phyloP scores from a whole-genome alignment of 2,888 invertebrate species.

The Drosophila flavopinicola region DNA sequence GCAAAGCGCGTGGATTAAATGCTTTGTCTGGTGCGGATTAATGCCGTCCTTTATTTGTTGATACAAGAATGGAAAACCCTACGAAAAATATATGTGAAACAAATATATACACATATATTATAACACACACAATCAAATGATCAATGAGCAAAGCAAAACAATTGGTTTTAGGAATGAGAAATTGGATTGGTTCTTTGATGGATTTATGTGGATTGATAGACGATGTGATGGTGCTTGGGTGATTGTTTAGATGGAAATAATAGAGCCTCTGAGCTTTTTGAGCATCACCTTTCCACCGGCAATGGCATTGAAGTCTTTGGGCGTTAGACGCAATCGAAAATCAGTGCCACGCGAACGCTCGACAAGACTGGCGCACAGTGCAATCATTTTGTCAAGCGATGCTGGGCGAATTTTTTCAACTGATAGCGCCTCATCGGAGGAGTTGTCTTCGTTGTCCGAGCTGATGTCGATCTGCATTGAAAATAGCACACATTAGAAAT shows the following conservation, averaged over 20 bases:
- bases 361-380: conserved; percentile 93
- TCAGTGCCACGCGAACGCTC: conserved; percentile 93
- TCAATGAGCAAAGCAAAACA: conserved; percentile 22
- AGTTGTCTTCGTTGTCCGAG: conserved; percentile 85
- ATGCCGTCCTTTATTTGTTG: conserved; percentile 97
- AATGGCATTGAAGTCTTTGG: conserved; percentile 92
- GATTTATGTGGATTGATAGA: conserved; percentile 21
- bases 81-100: conserved; percentile 70
- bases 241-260: conserved; percentile 36
- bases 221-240: conserved; percentile 32
- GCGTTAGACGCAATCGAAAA: conserved; percentile 89
- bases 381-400: conserved; percentile 97
- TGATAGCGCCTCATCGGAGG: conserved; percentile 86
- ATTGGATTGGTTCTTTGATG: conserved; percentile 21
- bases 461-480: conserved; percentile 82
- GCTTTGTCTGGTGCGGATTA: conserved; percentile 95
- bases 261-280: conserved; percentile 52
- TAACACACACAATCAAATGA: conserved; percentile 5
- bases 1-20: conserved; percentile 95
- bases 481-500: neutral
- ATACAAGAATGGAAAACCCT: conserved; percentile 96
- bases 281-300: conserved; percentile 91
- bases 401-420: conserved; percentile 93
- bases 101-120: conserved; percentile 11
- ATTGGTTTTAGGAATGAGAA: conserved; percentile 20